Evolutionary conservation across 2,113 vertebrate genomes (phyloP), one percentile per base, ranked within the genome.

Genomic region (Peromyscus polionotus): DNA sequence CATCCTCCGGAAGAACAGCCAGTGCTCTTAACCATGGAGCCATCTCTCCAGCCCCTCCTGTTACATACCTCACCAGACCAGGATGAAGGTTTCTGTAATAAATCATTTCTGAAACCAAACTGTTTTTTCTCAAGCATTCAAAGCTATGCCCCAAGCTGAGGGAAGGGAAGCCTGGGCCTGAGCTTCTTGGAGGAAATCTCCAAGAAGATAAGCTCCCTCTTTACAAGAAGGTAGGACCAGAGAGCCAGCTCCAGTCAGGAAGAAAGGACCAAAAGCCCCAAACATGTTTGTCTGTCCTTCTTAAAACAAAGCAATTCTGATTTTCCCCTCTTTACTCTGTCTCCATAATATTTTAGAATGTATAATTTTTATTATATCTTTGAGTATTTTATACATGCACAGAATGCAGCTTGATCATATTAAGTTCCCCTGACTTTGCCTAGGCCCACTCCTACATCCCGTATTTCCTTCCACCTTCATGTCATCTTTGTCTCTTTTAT

Each of bases 71-170:
- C 42, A 94, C 48, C 17, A 51, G 79, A 79, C 96, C 73, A 97
- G 94, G 36, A 83, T 81, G 93, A 97, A 22, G 48, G 83, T 98
- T 99, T 97, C 97, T 98, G 68, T 70, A 99, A 99, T 98, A 99
- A 99, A 98, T 51, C 65, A 91, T 98, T 98, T 97, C 97, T 96
- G 96, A 95, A 63, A 88, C 0, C 0, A 1, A 76, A 61, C 39
- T 26, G 61, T 3, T 42, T 42, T 42, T 42, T 42, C 42, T 42
- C 42, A 42, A 42, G 33, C 77, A 33, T 0, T 0, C 80, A 87
- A 83, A 95, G 54, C 90, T 91, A 93, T 36, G 42, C 42, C 72
- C 85, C 1, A 45, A 45, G 54, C 16, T 9, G 70, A 83, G 80
- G 86, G 57, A 96, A 57, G 73, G 39, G 85, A 91, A 54, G 76